Base-by-base conservation (phyloP, 1,140 invertebrate genomes). In the Akabosia matsudoensis region DNA sequence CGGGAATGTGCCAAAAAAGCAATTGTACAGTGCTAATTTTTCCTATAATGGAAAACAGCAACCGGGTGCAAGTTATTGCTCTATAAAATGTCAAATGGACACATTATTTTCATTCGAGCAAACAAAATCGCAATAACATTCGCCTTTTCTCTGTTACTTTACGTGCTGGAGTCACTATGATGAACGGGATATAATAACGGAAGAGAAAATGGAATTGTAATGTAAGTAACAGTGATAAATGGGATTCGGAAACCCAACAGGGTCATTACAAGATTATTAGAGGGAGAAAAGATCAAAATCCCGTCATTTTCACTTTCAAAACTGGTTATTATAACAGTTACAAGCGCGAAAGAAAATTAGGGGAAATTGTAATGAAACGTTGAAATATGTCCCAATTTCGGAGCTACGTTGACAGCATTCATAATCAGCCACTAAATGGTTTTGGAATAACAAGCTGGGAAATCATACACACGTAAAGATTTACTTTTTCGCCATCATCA, bases 191-290 rank as follows among this genome's bases (percentile, higher is more conserved):
- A n/a, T n/a, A n/a, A n/a, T n/a, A n/a, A n/a, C n/a, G n/a, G n/a
- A n/a, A n/a, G n/a, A n/a, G n/a, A n/a, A n/a, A n/a, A n/a, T n/a
- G n/a, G n/a, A n/a, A n/a, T n/a, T n/a, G n/a, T n/a, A 10, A 45
- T 45, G 37, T 45, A 45, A 10, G 18, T 45, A 67, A 31, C 61
- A 31, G 24, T 67, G 61, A 67, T 22, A 67, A 67, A 67, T 67
- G 61, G 61, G 24, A 7, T 13, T 13, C 7, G 61, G 61, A 67
- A 67, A 67, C 61, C 61, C 28, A 67, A 67, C 61, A 67, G 61
- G 61, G 30, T 67, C 61, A 67, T 67, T 67, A 67, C 61, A 67
- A 67, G 61, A 67, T 67, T 67, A 67, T 67, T 67, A 67, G 61
- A 67, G 61, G 61, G 61, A 30, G 30, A 67, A 22, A 24, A 67